Percentiles rank a stretch among this genome's conserved stretches.
Evolutionary conservation across 2,888 invertebrate genomes (phyloP).

Genomic region (Clusia tigrina): DNA sequence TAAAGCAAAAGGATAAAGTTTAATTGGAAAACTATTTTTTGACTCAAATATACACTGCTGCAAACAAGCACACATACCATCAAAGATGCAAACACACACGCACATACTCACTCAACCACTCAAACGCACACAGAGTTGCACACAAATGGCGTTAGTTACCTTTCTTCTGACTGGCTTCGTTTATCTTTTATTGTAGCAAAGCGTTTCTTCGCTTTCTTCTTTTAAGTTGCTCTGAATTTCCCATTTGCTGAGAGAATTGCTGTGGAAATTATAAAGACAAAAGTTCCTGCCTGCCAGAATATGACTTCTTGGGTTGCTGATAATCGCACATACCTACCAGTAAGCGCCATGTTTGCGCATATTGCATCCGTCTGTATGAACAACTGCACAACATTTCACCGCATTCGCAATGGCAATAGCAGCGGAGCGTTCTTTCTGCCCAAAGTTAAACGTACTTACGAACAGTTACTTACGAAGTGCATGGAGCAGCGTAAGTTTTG

Average conservation of each 20-base stretch:
- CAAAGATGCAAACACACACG: no score
- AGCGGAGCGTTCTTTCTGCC: background rate
- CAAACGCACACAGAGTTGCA: background rate
- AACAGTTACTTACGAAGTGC: constrained; percentile 8
- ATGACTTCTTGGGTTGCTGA: background rate
- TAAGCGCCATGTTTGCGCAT: background rate
- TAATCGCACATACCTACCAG: background rate
- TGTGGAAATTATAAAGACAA: constrained; percentile 10
- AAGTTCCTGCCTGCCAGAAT: constrained; percentile 1
- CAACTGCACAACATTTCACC: background rate
- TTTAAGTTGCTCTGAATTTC: constrained; percentile 10
- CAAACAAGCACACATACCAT: constrained; percentile 11
- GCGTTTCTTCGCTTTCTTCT: background rate
- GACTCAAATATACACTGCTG: constrained; percentile 16
- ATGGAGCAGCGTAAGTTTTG: constrained; percentile 41
- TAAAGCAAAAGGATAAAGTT: constrained; percentile 65
- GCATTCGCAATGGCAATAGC: background rate
- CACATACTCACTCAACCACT: constrained; percentile 6
- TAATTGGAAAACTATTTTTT: constrained; percentile 65
- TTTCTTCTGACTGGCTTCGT: background rate
- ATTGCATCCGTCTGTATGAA: background rate
- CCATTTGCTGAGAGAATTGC: constrained; percentile 8
- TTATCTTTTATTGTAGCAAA: background rate
- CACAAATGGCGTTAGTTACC: background rate
- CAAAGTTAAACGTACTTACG: background rate